Base-by-base conservation (phyloP, 2,797 vertebrate species). In the Bovichtus diacanthus region DNA sequence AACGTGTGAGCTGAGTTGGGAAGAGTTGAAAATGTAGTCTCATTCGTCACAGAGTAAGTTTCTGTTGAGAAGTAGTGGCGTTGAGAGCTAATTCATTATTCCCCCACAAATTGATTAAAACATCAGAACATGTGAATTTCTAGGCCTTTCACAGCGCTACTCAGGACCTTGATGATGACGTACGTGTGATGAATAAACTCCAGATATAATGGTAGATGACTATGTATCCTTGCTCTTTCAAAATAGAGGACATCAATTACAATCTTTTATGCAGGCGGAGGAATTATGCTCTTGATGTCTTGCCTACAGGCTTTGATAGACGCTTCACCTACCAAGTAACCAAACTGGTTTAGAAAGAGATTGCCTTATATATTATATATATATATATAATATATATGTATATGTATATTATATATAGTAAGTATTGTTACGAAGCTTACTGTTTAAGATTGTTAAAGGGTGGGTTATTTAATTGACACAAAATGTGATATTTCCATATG, bases 1-100 rank as follows among this genome's bases (percentile, higher is more conserved):
- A 41, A 78, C 76, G 50, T 43, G 60, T 71, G 29, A 23, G 29
- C 62, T 34, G 56, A 68, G 19, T 25, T 75, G 6, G 46, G 50
- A 63, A 61, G 34, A 54, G 51, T 16, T 75, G 5, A 55, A 59
- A 67, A 79, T 67, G 0, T 69, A 71, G 71, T 71, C 21, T 51
- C 1, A 29, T 69, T 66, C 60, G 44, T 70, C 23, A 47, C 19
- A 38, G 19, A 56, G 49, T 12, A 50, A 16, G 4, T 58, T 59
- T 75, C 13, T 62, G 36, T 38, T 69, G 15, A 43, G 23, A 58
- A 6, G 53, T 13, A 6, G 13, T 2, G 8, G 54, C 53, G n/a
- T 23, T 61, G 12, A 65, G 55, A 62, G 19, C n/a, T 49, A 19
- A 38, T 76, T 55, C 7, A 61, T 68, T 47, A 63, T 54, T 60